These are phyloP conservation scores for Drosophila ambigua DNA, from an alignment of 1,140 invertebrate species.

Conservation along the genomic window DNA sequence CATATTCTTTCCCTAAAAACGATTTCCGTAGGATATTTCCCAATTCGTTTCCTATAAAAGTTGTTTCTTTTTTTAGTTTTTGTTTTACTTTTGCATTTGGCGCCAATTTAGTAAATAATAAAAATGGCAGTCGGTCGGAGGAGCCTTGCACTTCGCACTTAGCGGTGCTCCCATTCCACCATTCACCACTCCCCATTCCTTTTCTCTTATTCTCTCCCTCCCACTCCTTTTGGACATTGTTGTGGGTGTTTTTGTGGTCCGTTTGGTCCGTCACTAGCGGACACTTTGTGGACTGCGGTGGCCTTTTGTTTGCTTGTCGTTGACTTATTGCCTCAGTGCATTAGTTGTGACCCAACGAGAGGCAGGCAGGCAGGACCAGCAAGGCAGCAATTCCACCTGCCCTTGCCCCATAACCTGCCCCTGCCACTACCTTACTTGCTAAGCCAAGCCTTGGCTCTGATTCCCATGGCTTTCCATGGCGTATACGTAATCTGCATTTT, in stretches of 20 bases:
- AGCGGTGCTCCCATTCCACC: slow-evolving; percentile 32
- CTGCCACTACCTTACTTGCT: too few species aligned
- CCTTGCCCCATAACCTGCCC: too few species aligned
- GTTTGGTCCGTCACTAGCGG: slow-evolving; percentile 49
- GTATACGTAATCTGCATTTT: slow-evolving; percentile 77
- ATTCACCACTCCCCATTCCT: background rate
- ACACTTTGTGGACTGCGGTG: slow-evolving; percentile 73
- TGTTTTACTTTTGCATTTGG: slow-evolving; percentile 70
- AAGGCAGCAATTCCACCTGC: background rate
- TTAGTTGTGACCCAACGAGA: slow-evolving; percentile 56
- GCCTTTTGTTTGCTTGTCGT: slow-evolving; percentile 66
- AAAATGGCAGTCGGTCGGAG: slow-evolving; percentile 64
- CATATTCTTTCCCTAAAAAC: too few species aligned
- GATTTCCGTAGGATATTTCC: background rate
- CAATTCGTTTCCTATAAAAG: background rate
- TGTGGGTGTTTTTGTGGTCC: slow-evolving; percentile 53
- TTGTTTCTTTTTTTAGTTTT: slow-evolving; percentile 19
- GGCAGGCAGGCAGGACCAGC: slow-evolving; percentile 9
- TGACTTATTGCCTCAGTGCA: slow-evolving; percentile 74
- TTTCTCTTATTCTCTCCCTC: background rate
- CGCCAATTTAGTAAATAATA: slow-evolving; percentile 80
- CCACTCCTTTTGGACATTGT: slow-evolving; percentile 24
- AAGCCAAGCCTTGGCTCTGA: slow-evolving; percentile 40
- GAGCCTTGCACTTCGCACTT: slow-evolving; percentile 71
- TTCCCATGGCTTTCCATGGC: slow-evolving; percentile 52